Evolutionary conservation across 2,113 vertebrate genomes (phyloP), one percentile per base, ranked within the genome.

Genomic region (Thunnus thynnus): DNA sequence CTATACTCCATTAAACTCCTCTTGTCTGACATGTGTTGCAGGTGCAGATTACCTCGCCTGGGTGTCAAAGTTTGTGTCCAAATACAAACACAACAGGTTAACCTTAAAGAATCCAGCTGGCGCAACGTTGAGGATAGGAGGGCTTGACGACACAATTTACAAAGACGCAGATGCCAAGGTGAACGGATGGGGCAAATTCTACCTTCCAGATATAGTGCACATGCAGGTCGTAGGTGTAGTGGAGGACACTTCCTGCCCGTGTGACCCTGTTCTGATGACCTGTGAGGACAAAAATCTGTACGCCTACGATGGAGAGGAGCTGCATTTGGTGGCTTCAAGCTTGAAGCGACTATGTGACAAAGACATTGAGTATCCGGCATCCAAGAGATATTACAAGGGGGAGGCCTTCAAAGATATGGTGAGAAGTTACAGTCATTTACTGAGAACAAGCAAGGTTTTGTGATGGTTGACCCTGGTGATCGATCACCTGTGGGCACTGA

Each of bases 211-310:
- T 0, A 3, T 0, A 9, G 73, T 85, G 0, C 54, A 1, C 2
- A 89, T 92, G 87, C 36, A 71, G 48, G 90, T 91, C 6, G 0
- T 92, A 0, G 88, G 90, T 22, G 65, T 73, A 4, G 73, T 86
- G 10, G 11, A 76, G 65, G 64, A 74, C 12, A 70, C 55, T 0
- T 22, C 55, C 0, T 85, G 16, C 12, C 62, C 27, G 0, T 60
- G 51, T 52, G 85, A 61, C 1, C 85, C 91, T 6, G 44, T 92
- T 25, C 52, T 92, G 70, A 87, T 92, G 85, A 81, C 71, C 22
- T 82, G 82, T 32, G 84, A 83, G 61, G 69, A 91, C 10, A 0
- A 12, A 18, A 50, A 61, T 5, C 0, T 92, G 8, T 92, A 82
- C 4, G 86, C 14, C 13, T 89, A 76, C 7, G 79, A 86, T 60